Evolutionary conservation across 2,888 invertebrate genomes (phyloP).

Genomic region (Lutraria lutraria): DNA sequence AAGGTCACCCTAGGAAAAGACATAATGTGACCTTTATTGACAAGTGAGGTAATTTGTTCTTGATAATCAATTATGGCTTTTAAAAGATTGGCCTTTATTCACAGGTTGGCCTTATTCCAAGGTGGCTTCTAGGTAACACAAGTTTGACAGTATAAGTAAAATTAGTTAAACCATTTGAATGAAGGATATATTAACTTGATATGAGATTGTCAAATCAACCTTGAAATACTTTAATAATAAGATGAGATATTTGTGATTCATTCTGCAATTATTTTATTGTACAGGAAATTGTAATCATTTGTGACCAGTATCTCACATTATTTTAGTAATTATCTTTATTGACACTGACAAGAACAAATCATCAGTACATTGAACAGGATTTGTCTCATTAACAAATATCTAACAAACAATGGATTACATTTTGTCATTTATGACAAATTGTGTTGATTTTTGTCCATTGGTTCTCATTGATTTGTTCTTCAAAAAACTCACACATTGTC

Average conservation of each 20-base stretch:
- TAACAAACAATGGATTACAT: neutral
- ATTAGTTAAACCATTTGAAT: neutral
- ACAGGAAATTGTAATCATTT: slow-evolving; percentile 1
- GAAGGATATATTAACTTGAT: neutral
- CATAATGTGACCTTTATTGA: too few species aligned
- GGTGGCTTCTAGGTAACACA: too few species aligned
- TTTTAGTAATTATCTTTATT: neutral
- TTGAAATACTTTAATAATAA: neutral
- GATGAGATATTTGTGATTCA: neutral
- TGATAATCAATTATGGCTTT: too few species aligned
- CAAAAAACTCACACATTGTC: neutral
- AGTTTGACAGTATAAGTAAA: too few species aligned
- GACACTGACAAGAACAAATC: slow-evolving; percentile 11
- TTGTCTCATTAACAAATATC: slow-evolving; percentile 3
- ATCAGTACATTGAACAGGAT: neutral
- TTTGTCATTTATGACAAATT: slow-evolving; percentile 9
- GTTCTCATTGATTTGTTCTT: neutral
- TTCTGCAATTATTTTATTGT: neutral
- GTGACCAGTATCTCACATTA: neutral
- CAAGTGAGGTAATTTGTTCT: too few species aligned
- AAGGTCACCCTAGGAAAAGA: too few species aligned
- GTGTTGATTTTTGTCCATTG: neutral
- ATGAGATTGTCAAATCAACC: neutral
- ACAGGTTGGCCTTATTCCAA: too few species aligned
- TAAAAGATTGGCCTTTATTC: too few species aligned